Percentiles rank a stretch among this genome's conserved stretches.
phyloP scores from a whole-genome alignment of 2,113 vertebrate species.

The Mohoua ochrocephala region DNA sequence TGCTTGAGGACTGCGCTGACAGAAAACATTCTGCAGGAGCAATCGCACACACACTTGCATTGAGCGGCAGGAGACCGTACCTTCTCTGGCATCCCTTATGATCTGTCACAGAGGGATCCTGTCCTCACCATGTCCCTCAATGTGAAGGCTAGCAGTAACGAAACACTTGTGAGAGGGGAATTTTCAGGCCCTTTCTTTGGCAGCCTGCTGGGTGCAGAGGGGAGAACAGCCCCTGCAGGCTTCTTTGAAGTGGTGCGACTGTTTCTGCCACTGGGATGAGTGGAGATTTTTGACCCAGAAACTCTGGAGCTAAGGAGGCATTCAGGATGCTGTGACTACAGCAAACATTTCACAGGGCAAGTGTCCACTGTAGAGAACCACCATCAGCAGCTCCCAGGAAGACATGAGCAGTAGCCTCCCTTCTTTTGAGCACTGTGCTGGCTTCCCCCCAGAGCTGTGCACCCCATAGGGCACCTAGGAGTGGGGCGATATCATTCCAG shows the following conservation, averaged over 20 bases:
- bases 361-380: neutral
- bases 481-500: neutral
- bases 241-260: neutral
- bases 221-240: neutral
- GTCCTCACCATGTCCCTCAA: neutral
- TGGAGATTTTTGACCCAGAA: neutral
- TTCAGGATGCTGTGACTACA: neutral
- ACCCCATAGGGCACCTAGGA: too few relatives aligned
- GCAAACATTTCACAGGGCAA: neutral
- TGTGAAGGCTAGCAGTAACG: neutral
- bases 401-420: fast-evolving
- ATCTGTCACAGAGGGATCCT: neutral
- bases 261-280: neutral
- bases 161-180: neutral
- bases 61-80: neutral
- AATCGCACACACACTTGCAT: neutral
- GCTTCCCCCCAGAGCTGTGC: too few relatives aligned
- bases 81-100: neutral
- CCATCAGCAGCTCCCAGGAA: neutral
- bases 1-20: neutral
- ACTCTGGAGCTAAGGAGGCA: neutral
- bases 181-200: neutral
- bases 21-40: neutral
- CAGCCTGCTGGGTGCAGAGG: neutral
- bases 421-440: neutral